Percentiles rank a stretch among this genome's conserved stretches.
These are phyloP conservation scores for Cyclina sinensis DNA, from an alignment of 1,140 invertebrate genomes.

Conservation along the genomic window DNA sequence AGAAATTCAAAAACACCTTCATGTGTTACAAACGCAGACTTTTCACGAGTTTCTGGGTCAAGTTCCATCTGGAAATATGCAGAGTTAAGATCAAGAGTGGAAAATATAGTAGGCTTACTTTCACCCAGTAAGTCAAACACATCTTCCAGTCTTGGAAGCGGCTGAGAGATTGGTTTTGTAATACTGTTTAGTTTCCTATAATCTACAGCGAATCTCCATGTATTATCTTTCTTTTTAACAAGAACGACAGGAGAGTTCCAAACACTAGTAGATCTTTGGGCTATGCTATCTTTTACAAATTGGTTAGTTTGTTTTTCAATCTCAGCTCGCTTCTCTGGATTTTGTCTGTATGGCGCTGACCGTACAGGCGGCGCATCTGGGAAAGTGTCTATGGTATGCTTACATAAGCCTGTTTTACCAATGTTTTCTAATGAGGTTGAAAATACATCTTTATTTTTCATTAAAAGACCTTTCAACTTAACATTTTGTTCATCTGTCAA, in stretches of 20 bases:
- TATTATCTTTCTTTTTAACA: constrained; percentile 56
- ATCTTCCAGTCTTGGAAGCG: constrained; percentile 62
- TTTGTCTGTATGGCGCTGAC: constrained; percentile 40
- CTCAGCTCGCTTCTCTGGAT: constrained; percentile 31
- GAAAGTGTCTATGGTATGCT: constrained; percentile 64
- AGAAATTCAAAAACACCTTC: constrained; percentile 65
- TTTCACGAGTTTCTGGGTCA: constrained; percentile 64
- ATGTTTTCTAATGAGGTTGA: constrained; percentile 51
- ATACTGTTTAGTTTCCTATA: constrained; percentile 61
- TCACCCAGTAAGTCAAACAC: constrained; percentile 69
- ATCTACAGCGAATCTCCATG: constrained; percentile 49
- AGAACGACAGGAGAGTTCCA: constrained; percentile 57
- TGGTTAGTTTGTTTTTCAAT: constrained; percentile 54
- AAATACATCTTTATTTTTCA: constrained; percentile 64
- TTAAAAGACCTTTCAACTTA: constrained; percentile 31
- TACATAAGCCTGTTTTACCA: constrained; percentile 56
- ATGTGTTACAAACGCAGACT: constrained; percentile 70
- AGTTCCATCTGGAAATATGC: constrained; percentile 68
- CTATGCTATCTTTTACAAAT: constrained; percentile 48
- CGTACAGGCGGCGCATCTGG: constrained; percentile 50
- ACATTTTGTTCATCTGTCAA: constrained; percentile 57
- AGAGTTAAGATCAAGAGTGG: constrained; percentile 66
- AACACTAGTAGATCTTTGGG: constrained; percentile 38
- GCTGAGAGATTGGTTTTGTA: constrained; percentile 63
- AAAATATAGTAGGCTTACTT: constrained; percentile 61